Evolutionary conservation across 2,113 vertebrate genomes (phyloP).

Genomic region (Tympanuchus pallidicinctus): DNA sequence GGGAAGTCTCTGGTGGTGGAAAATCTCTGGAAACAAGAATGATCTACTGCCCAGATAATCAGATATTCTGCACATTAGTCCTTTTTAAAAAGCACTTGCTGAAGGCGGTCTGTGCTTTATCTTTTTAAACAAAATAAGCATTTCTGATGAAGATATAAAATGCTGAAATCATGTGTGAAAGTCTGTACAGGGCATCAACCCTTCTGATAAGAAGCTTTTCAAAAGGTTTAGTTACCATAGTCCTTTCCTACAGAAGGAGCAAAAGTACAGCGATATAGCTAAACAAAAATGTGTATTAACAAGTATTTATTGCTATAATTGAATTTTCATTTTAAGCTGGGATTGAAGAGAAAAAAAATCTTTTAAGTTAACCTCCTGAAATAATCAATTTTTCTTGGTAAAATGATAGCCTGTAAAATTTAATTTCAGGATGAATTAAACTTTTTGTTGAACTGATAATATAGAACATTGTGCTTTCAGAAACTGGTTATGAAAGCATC

Average conservation of each 20-base stretch:
- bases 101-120: background rate
- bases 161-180: background rate
- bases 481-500: background rate
- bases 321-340: conserved; percentile 40
- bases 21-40: background rate
- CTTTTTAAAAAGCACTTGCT: background rate
- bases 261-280: background rate
- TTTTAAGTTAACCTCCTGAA: conserved; percentile 26
- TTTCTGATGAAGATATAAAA: conserved; percentile 4
- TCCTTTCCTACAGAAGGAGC: background rate
- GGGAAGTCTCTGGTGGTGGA: background rate
- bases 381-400: conserved; percentile 20
- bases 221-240: background rate
- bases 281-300: conserved; percentile 40
- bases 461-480: background rate
- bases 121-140: background rate
- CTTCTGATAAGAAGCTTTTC: conserved; percentile 6
- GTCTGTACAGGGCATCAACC: background rate
- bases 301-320: conserved; percentile 38
- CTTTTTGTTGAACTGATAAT: conserved; percentile 33
- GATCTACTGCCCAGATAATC: background rate
- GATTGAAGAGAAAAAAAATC: background rate
- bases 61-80: background rate
- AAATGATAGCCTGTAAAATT: conserved; percentile 40
- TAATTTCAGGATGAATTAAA: conserved; percentile 54